These are phyloP conservation scores for Drosophila equinoxialis DNA, from an alignment of 1,140 invertebrate genomes.

Conservation along the genomic window DNA sequence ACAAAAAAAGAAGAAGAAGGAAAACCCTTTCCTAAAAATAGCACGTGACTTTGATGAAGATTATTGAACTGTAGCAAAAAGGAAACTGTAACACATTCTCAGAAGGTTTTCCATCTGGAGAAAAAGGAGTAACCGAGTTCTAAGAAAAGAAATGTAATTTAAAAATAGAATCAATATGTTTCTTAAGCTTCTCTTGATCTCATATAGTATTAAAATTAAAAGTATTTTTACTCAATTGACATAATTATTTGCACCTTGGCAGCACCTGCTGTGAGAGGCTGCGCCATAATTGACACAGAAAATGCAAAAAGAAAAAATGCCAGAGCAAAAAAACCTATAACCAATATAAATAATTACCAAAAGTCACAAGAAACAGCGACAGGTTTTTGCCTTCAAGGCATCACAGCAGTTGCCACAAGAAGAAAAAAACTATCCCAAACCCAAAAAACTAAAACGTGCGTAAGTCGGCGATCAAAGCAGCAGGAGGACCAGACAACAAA, in stretches of 20 bases:
- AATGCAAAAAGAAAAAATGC: conserved; percentile 1
- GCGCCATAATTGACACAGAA: conserved; percentile 36
- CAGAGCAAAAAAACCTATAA: conserved; percentile 45
- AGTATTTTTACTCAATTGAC: conserved; percentile 37
- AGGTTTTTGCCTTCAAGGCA: conserved; percentile 55
- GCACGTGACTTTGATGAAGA: conserved; percentile 45
- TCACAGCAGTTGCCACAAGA: conserved; percentile 65
- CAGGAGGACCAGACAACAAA: conserved; percentile 46
- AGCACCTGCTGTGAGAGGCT: conserved; percentile 15
- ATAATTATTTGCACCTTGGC: conserved; percentile 61
- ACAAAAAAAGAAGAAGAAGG: not conserved
- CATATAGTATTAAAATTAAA: conserved; percentile 5
- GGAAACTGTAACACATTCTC: not conserved
- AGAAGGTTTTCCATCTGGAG: not conserved
- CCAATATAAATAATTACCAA: conserved; percentile 58
- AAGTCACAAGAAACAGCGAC: conserved; percentile 44
- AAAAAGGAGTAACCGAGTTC: not conserved
- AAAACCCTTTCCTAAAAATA: conserved; percentile 16
- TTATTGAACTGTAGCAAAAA: conserved; percentile 28
- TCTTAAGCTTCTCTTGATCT: not conserved
- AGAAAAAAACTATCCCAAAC: not conserved
- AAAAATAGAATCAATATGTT: not conserved
- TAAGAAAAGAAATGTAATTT: not conserved
- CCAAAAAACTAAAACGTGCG: conserved; percentile 10
- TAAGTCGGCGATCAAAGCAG: conserved; percentile 39